These are phyloP conservation scores for Pseudochromis fuscus DNA, from an alignment of 2,797 vertebrate genomes.

Conservation along the genomic window DNA sequence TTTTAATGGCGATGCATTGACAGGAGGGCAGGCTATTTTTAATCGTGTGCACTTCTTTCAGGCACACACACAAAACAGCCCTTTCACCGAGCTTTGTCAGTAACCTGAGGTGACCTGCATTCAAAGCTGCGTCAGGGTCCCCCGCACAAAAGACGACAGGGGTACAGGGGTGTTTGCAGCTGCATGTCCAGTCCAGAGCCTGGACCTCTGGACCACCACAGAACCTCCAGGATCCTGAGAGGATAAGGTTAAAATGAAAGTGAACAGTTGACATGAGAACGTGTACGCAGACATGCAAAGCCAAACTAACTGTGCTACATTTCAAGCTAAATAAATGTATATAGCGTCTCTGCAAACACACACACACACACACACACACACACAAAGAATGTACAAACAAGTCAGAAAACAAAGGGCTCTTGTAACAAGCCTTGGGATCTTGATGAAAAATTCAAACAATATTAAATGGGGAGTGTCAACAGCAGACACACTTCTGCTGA, in stretches of 20 bases:
- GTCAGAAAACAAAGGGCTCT: conserved; percentile 84
- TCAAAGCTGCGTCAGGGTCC: conserved; percentile 81
- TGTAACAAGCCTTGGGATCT: conserved; percentile 86
- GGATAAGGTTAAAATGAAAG: conserved; percentile 60
- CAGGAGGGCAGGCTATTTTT: conserved; percentile 85
- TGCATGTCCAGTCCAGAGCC: conserved; percentile 68
- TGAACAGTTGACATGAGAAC: conserved; percentile 65
- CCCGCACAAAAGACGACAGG: conserved; percentile 81
- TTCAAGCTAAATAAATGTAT: conserved; percentile 61
- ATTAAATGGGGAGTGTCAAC: conserved; percentile 96
- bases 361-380: conserved; percentile 56
- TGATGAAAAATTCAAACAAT: conserved; percentile 98
- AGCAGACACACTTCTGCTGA: conserved; percentile 92
- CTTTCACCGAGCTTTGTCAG: conserved; percentile 83
- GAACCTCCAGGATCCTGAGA: conserved; percentile 49
- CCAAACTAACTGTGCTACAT: conserved; percentile 39
- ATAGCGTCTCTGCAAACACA: conserved; percentile 72
- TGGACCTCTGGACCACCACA: conserved; percentile 27
- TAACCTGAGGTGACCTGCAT: conserved; percentile 89
- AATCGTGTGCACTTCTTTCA: conserved; percentile 85
- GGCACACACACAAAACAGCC: conserved; percentile 60
- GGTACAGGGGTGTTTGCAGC: conserved; percentile 61
- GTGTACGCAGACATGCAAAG: conserved; percentile 29
- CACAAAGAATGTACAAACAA: conserved; percentile 89
- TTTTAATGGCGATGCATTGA: conserved; percentile 86